These are phyloP conservation scores for Polyommatus iphigenia DNA, from an alignment of 2,888 invertebrate genomes.

Conservation along the genomic window DNA sequence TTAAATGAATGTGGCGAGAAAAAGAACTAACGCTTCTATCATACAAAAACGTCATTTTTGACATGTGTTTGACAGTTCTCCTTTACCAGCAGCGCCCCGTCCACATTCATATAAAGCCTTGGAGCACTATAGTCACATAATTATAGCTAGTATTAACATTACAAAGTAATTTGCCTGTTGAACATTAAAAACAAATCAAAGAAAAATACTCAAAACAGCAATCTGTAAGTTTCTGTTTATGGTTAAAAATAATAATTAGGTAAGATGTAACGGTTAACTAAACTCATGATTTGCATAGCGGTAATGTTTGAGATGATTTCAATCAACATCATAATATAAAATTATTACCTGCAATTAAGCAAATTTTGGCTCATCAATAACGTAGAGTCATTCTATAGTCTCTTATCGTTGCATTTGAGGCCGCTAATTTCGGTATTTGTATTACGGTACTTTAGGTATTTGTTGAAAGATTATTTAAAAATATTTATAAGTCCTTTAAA, in stretches of 20 bases:
- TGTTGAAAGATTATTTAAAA: not conserved
- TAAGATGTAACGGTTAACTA: not conserved
- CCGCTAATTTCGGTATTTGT: not conserved
- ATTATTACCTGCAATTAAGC: constrained; percentile 1
- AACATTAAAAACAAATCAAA: not conserved
- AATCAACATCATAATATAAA: constrained; percentile 5
- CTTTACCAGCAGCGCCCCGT: too few species aligned
- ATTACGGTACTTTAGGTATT: too few species aligned
- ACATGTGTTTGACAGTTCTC: too few species aligned
- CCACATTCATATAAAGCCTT: too few species aligned
- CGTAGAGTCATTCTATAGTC: not conserved
- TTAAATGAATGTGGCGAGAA: too few species aligned
- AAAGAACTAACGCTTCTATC: too few species aligned
- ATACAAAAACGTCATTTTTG: too few species aligned
- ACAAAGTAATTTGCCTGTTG: not conserved
- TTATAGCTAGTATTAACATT: not conserved
- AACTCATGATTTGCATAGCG: not conserved
- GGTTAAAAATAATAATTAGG: not conserved
- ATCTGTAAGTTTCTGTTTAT: not conserved
- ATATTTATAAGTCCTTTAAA: not conserved
- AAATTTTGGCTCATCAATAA: constrained; percentile 16
- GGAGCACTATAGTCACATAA: not conserved
- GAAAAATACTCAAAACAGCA: not conserved
- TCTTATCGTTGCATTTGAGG: constrained; percentile 3
- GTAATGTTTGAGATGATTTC: not conserved